Base-by-base conservation (phyloP, 2,888 invertebrate genomes). In the Oligia latruncula region DNA sequence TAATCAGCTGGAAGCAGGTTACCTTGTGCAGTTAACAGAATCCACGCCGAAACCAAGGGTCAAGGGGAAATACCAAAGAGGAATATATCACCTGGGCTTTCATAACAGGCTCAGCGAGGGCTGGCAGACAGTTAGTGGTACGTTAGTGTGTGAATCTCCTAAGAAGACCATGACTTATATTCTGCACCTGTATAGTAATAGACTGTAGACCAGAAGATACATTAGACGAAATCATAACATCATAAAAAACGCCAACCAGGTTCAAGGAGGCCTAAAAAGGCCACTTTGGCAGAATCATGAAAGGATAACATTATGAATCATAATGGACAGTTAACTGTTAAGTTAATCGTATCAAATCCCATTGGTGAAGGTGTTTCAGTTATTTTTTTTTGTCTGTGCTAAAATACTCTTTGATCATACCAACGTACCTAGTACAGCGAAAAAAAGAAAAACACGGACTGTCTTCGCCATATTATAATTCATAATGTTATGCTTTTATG, bases 121-220 rank as follows among this genome's bases (percentile, higher is more conserved):
- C 4, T 92, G 93, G 93, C 86, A 82, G 15, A 93, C 94, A 17
- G 90, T 92, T 29, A 90, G 89, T 92, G 94, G 95, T 95, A 75
- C 15, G 81, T 72, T 4, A 23, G 11, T 23, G 52, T 55, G 40
- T 46, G 4, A 1, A 29, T 60, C n/a, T 60, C 6, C 4, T 52
- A 46, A 35, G 29, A 13, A 20, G 29, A 29, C 23, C n/a, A 49
- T 23, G 35, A 49, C 9, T 73, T 40, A 65, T 23, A 15, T 20
- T 9, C 15, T 49, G 20, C 40, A 68, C 4, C 17, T 68, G n/a
- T 40, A 35, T 23, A 40, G 3, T 55, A 15, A n/a, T 43, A 67
- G 20, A 40, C 20, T 40, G 8, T 11, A 70, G 49, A 73, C 9
- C 40, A 43, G 17, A 60, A n/a, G 11, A 4, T 20, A 29, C 13